phyloP scores from a whole-genome alignment of 2,797 vertebrate species.

The Artibeus jamaicensis region DNA sequence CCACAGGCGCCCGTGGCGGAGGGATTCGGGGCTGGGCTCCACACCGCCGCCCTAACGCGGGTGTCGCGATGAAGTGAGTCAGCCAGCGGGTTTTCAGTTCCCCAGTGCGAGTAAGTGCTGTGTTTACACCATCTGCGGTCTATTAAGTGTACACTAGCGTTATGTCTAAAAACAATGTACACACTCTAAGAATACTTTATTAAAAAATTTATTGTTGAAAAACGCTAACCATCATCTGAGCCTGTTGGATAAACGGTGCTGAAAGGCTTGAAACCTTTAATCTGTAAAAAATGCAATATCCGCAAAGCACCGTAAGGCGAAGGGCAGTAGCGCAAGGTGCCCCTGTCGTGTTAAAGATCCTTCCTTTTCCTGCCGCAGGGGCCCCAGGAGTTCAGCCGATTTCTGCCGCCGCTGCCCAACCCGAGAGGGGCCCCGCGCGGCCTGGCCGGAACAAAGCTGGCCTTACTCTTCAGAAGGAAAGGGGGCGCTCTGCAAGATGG shows the following conservation, averaged over 20 bases:
- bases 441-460: neutral
- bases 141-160: neutral
- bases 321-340: neutral
- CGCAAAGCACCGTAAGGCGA: neutral
- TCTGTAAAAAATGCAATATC: neutral
- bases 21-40: neutral
- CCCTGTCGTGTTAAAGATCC: neutral
- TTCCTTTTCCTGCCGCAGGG: neutral
- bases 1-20: fast-evolving
- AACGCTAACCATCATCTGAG: neutral
- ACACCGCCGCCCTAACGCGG: fast-evolving
- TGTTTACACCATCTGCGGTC: too few species aligned
- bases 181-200: neutral
- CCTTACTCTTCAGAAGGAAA: neutral
- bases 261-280: neutral
- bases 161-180: neutral
- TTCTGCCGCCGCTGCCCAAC: neutral
- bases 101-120: neutral
- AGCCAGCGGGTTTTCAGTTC: neutral
- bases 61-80: too few species aligned
- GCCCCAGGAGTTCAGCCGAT: neutral
- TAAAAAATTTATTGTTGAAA: neutral
- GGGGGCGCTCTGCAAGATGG: too few species aligned
- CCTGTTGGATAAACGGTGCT: neutral
- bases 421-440: too few species aligned